phyloP scores from a whole-genome alignment of 2,888 invertebrate genomes.

The Tetranychus piercei region DNA sequence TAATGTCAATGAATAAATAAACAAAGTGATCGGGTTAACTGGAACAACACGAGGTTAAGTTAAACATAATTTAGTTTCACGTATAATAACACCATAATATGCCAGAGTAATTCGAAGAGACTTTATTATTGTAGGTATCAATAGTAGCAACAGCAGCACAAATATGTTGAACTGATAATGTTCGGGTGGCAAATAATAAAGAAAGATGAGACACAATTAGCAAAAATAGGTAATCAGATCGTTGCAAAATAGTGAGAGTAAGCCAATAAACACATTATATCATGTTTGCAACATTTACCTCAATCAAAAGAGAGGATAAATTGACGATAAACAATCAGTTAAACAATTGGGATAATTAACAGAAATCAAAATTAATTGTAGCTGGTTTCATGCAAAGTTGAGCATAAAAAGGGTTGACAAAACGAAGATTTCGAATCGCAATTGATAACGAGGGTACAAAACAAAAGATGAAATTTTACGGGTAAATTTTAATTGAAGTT shows the following conservation, averaged over 20 bases:
- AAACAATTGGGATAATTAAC: not conserved
- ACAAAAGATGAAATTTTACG: no score
- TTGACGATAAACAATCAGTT: no score
- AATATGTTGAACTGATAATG: not conserved
- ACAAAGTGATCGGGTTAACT: not conserved
- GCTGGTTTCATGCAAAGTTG: not conserved
- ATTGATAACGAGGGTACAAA: not conserved
- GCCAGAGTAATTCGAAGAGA: no score
- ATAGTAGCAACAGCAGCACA: not conserved
- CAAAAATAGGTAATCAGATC: not conserved
- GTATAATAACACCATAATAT: no score
- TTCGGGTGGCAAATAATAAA: not conserved
- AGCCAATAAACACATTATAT: not conserved
- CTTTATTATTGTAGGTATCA: not conserved
- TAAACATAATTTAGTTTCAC: no score
- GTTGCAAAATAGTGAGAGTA: not conserved
- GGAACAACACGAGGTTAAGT: not conserved
- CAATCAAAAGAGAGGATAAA: no score
- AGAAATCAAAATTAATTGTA: not conserved
- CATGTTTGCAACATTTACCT: no score
- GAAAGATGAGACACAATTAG: not conserved
- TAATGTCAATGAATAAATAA: not conserved
- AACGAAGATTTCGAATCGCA: not conserved
- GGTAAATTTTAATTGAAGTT: no score
- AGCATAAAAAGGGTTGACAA: not conserved